Evolutionary conservation across 2,888 invertebrate genomes (phyloP), one percentile per base, ranked within the genome.

Genomic region (Helleia helle): DNA sequence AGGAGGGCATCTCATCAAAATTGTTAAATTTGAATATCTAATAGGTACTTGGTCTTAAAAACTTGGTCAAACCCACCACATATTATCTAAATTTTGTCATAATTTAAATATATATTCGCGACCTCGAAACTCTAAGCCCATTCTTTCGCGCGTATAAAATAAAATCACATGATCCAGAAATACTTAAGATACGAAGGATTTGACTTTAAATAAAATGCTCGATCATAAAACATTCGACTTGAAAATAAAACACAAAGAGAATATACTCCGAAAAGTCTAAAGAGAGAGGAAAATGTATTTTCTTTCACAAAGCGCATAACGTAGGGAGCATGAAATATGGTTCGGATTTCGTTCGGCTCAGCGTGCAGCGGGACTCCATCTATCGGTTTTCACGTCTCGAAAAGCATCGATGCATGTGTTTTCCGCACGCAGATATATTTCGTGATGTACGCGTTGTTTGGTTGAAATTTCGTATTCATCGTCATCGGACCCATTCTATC

Each of bases 261-360:
- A 64, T 63, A 62, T 59, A 67, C 63, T 60, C 59, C 51, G 59
- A 65, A 69, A 69, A 65, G 69, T 74, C 59, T 69, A 66, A 71
- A 74, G 74, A 75, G 76, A 74, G 77, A 76, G 76, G 79, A 75
- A 80, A 80, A 83, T 80, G 74, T 76, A 79, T 79, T 80, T 79
- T 77, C 81, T 80, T 79, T 75, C 71, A 75, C 77, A 80, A 75
- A 79, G 76, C 77, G 76, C 74, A 79, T 74, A 80, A 71, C 76
- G 73, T 65, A 62, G 67, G 67, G 66, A 73, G 76, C 79, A 75
- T 83, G 80, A 83, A 79, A 80, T 80, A 83, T 79, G 70, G 75
- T 71, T 58, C 63, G 80, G 79, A 79, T 81, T 81, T 65, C 59
- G 69, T 64, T 67, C 63, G 76, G 77, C 71, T 79, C 75, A 70